Base-by-base conservation (phyloP, 2,888 invertebrate genomes). In the Rosalia funebris region DNA sequence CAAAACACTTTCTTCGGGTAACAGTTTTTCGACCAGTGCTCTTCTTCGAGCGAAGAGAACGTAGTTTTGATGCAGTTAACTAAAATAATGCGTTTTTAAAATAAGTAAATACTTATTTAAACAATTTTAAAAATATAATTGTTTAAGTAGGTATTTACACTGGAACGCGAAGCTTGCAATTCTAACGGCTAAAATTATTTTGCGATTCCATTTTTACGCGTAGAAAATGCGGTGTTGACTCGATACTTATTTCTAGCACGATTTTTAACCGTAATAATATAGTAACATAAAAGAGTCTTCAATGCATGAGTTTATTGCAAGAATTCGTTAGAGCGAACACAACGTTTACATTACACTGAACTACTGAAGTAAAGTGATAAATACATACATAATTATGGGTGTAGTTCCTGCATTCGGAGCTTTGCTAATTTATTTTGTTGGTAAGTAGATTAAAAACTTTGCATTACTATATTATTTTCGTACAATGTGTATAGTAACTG, bases 1-100 rank as follows among this genome's bases (percentile, higher is more conserved):
- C 71, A 61, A 53, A 42, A 57, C 68, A 66, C 62, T 71, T 63
- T 66, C 69, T 68, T 68, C 59, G 48, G 42, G 55, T 71, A 72
- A 71, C 71, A 70, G 72, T 70, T 69, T 70, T 65, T 62, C 45
- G 20, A 12, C 10, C 11, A 17, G 15, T 25, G 50, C 32, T 50
- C 46, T 60, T 67, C 56, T 60, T 60, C 20, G 5, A 11, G 19
- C 12, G 36, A 17, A 48, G 1, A 17, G 34, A 36, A 37, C 2
- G 1, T 20, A 50, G 48, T 50, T 50, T 20, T 37, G 37, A 36
- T 19, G 10, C n/a, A n/a, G n/a, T n/a, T 4, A 19, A n/a, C 34
- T 34, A 34, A 34, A 34, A 25, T 9, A 25, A 25, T 5, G 4
- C 3, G 9, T 25, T 25, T 25, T 25, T 25, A 5, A 5, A 25